Conservation (phyloP, 2,888 invertebrate species). For the Sphecodes monilicornis region DNA sequence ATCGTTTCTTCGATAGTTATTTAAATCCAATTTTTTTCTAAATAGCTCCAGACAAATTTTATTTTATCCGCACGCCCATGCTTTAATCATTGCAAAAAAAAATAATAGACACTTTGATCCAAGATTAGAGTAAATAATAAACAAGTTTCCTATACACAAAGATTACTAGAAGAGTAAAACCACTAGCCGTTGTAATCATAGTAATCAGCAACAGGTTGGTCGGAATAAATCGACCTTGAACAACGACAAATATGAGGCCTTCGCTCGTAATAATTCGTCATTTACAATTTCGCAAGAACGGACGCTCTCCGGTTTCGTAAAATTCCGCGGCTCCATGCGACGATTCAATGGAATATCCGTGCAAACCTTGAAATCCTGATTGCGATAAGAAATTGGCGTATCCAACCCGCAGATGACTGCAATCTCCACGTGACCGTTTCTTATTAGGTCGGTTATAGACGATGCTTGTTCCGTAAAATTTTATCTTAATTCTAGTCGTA, state of each 20-base stretch:
- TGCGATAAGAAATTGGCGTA: background rate
- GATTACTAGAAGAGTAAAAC: constrained; percentile 2
- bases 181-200: background rate
- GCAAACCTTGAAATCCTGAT: background rate
- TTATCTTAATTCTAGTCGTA: background rate
- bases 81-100: too few species aligned
- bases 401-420: background rate
- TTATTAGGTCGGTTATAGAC: background rate
- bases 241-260: constrained; percentile 4
- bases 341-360: background rate
- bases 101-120: background rate
- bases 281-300: constrained; percentile 2
- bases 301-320: background rate
- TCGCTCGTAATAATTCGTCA: constrained; percentile 8
- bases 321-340: background rate
- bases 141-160: background rate
- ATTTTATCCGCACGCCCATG: background rate
- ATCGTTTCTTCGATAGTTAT: background rate
- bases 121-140: background rate
- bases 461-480: background rate
- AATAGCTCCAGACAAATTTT: too few species aligned
- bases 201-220: constrained; percentile 37
- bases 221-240: constrained; percentile 23
- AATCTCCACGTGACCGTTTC: background rate
- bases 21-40: background rate